A percentile compares a stretch with the other conserved stretches of the same genome.
These are phyloP conservation scores for Drosophila malerkotliana DNA, from an alignment of 1,140 invertebrate species.

Conservation along the genomic window DNA sequence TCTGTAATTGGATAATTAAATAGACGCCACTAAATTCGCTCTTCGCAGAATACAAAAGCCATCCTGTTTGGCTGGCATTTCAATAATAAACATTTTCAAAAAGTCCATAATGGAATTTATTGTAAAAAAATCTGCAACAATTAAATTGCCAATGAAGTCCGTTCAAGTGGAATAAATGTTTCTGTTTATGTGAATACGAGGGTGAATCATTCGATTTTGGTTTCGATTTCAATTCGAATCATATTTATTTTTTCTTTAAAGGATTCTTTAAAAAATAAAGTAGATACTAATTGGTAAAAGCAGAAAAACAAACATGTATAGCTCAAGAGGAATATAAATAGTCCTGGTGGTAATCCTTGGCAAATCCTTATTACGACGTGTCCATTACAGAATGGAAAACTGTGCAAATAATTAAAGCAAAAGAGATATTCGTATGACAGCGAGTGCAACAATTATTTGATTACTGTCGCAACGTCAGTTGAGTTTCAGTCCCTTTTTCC, in stretches of 20 bases:
- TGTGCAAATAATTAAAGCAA: constrained; percentile 73
- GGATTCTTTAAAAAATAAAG: too few relatives aligned
- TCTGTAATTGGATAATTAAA: constrained; percentile 77
- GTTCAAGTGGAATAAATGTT: constrained; percentile 57
- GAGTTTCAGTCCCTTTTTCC: neutral
- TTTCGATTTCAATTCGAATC: constrained; percentile 14
- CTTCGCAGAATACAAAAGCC: constrained; percentile 20
- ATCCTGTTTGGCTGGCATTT: constrained; percentile 35
- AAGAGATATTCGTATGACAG: constrained; percentile 63
- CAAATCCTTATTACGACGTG: constrained; percentile 37
- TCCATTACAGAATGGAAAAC: constrained; percentile 52
- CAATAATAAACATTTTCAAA: constrained; percentile 56
- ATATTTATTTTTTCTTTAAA: neutral
- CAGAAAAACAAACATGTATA: neutral
- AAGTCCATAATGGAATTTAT: constrained; percentile 51
- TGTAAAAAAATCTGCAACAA: constrained; percentile 37
- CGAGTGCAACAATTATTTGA: constrained; percentile 80
- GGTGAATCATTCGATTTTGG: constrained; percentile 38
- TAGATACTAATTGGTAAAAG: neutral
- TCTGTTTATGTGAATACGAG: constrained; percentile 29
- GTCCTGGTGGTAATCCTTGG: constrained; percentile 25
- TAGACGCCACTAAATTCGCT: constrained; percentile 60
- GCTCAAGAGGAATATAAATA: constrained; percentile 3
- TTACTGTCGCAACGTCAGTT: constrained; percentile 63
- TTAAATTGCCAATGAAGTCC: constrained; percentile 54